Conservation (phyloP, 2,888 invertebrate genomes). For the Agriopis marginaria region DNA sequence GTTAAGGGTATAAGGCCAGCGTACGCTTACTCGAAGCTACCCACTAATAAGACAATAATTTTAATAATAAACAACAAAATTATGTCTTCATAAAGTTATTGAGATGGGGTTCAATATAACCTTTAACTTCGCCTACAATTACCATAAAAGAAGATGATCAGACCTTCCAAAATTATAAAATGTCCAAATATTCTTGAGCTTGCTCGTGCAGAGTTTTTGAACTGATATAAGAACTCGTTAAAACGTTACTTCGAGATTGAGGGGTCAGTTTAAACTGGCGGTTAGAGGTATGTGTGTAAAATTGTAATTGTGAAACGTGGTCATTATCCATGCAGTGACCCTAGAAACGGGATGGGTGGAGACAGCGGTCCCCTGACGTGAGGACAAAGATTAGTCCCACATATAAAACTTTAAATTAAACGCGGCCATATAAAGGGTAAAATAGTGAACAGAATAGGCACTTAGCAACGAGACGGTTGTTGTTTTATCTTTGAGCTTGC, state of each 20-base stretch:
- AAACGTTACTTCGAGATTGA: constrained; percentile 6
- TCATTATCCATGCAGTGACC: constrained; percentile 67
- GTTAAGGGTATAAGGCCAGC: background rate
- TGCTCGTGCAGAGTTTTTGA: constrained; percentile 51
- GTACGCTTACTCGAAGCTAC: background rate
- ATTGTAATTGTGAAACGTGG: constrained; percentile 67
- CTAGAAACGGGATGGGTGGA: constrained; percentile 51
- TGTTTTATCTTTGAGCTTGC: constrained; percentile 56
- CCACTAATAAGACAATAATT: constrained; percentile 8
- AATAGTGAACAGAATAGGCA: constrained; percentile 47
- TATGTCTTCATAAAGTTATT: constrained; percentile 31
- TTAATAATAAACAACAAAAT: constrained; percentile 6
- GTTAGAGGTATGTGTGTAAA: constrained; percentile 52
- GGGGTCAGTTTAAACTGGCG: constrained; percentile 37
- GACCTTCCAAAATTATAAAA: constrained; percentile 39
- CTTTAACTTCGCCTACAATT: constrained; percentile 57
- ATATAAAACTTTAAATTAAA: constrained; percentile 76
- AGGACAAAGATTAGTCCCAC: constrained; percentile 68
- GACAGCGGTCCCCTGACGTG: constrained; percentile 62
- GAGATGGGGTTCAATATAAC: constrained; percentile 54
- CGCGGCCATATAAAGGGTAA: constrained; percentile 47
- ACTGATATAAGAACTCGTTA: constrained; percentile 25
- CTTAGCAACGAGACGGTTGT: constrained; percentile 34
- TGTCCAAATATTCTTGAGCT: constrained; percentile 43
- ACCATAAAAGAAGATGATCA: constrained; percentile 64